These are phyloP conservation scores for Acyrthosiphon pisum DNA, from an alignment of 1,140 invertebrate genomes.

Conservation along the genomic window DNA sequence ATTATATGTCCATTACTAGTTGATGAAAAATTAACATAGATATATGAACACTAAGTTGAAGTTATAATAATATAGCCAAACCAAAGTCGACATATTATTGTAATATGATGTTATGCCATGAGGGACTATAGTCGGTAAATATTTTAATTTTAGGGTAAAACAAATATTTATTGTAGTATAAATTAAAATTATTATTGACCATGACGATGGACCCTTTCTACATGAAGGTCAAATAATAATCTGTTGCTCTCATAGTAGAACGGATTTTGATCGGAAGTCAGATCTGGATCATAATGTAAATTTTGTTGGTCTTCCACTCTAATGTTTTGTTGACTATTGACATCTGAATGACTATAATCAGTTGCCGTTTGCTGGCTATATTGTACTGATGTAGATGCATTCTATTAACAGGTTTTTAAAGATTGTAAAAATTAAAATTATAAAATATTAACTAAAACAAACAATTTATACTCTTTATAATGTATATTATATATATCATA, in stretches of 20 bases:
- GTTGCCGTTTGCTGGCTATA: not conserved
- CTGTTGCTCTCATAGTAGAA: conserved; percentile 73
- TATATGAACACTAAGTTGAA: conserved; percentile 9
- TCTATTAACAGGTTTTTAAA: conserved; percentile 1
- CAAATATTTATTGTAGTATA: not conserved
- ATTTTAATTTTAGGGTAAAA: not conserved
- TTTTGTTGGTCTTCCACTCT: conserved; percentile 61
- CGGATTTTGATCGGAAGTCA: conserved; percentile 68
- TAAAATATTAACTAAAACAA: not conserved
- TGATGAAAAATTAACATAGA: not conserved
- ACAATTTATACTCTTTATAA: not conserved
- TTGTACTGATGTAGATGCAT: conserved; percentile 35
- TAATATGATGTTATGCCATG: not conserved
- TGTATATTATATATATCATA: not conserved
- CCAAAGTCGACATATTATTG: not conserved
- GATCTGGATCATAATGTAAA: conserved; percentile 67
- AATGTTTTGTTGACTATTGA: conserved; percentile 37
- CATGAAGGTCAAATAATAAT: conserved; percentile 69
- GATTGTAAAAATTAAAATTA: not conserved
- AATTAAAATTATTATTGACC: conserved; percentile 42
- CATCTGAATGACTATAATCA: not conserved
- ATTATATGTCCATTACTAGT: not conserved
- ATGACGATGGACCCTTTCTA: conserved; percentile 66
- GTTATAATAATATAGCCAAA: not conserved
- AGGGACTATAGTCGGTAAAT: conserved; percentile 3